Base-by-base conservation (phyloP, 2,888 invertebrate genomes). In the Drosophila multiciliata region DNA sequence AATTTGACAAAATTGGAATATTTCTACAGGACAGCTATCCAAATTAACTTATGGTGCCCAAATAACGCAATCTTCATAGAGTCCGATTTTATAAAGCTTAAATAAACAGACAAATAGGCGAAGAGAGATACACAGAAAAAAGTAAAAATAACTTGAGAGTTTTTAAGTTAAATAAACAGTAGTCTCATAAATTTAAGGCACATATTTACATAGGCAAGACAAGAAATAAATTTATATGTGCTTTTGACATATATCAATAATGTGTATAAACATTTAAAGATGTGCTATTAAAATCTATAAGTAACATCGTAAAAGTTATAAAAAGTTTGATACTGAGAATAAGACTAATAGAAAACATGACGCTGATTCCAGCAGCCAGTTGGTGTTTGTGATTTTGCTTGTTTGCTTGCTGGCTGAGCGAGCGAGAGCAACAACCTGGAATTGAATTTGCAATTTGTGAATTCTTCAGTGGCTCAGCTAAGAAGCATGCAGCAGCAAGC, bases 341-440 rank as follows among this genome's bases (percentile, higher is more conserved):
- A 64, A 35, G 62, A 52, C 58, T 35, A 62, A 64, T 29, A 60
- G 50, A 62, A 64, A 72, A 60, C 52, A 76, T 63, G 73, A 54
- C 64, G 66, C 55, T 42, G 42, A 29, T 69, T 61, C 35, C 3
- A 62, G 67, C 64, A 66, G 73, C 23, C 23, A 15, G 23, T 45
- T 45, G 1, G 8, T 45, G n/a, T 42, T 42, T 11, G 45, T 23
- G 12, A 7, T 45, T 23, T 45, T 45, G 23, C 20, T 20, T 45
- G 38, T 38, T 36, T 36, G 17, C 36, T 45, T 45, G 45, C 8
- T 73, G 70, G 66, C 26, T 65, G 38, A 33, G 63, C 45, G 48
- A 58, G 60, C 57, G 78, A 87, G 90, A 89, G 87, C 87, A 88
- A 87, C 83, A 90, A 89, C 90, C 87, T 88, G 89, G 87, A 87